These are phyloP conservation scores for Dyspetes luteomarginatus DNA, from an alignment of 2,888 invertebrate genomes.

Conservation along the genomic window DNA sequence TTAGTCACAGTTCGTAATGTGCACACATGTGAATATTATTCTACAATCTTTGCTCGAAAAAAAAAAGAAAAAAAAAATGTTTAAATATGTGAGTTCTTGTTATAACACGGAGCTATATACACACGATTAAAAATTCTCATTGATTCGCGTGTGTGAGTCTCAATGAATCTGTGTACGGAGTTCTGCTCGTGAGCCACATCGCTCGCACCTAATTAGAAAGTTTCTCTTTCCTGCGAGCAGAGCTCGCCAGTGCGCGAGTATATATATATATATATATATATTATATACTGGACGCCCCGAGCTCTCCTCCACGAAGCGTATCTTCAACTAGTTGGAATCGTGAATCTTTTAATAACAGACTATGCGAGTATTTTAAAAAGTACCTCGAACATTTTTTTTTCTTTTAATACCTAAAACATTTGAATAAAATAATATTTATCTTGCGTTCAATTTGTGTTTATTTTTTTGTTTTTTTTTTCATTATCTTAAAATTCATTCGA, in stretches of 20 bases:
- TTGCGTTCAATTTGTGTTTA: too few relatives aligned
- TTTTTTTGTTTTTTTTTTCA: not conserved
- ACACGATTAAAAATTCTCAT: slow-evolving; percentile 25
- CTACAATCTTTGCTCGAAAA: slow-evolving; percentile 4
- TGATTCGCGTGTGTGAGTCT: slow-evolving; percentile 51
- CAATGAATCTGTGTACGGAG: slow-evolving; percentile 42
- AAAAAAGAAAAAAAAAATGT: too few relatives aligned
- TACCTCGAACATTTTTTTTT: not conserved
- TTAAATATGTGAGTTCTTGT: not conserved
- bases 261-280: slow-evolving; percentile 9
- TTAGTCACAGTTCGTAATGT: slow-evolving; percentile 45
- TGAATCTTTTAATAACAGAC: not conserved
- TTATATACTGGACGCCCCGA: slow-evolving; percentile 14
- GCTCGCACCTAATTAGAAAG: slow-evolving; percentile 71
- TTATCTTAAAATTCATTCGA: too few relatives aligned
- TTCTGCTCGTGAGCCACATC: slow-evolving; percentile 63
- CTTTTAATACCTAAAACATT: not conserved
- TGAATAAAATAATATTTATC: too few relatives aligned
- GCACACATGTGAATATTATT: not conserved
- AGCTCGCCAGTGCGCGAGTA: slow-evolving; percentile 23
- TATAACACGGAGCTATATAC: slow-evolving; percentile 9
- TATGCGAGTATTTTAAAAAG: not conserved
- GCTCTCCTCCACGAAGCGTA: slow-evolving; percentile 4
- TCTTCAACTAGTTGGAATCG: slow-evolving; percentile 5
- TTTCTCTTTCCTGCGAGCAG: slow-evolving; percentile 66